Evolutionary conservation across 2,797 vertebrate genomes (phyloP), one percentile per base, ranked within the genome.

Genomic region (Poecile montanus): DNA sequence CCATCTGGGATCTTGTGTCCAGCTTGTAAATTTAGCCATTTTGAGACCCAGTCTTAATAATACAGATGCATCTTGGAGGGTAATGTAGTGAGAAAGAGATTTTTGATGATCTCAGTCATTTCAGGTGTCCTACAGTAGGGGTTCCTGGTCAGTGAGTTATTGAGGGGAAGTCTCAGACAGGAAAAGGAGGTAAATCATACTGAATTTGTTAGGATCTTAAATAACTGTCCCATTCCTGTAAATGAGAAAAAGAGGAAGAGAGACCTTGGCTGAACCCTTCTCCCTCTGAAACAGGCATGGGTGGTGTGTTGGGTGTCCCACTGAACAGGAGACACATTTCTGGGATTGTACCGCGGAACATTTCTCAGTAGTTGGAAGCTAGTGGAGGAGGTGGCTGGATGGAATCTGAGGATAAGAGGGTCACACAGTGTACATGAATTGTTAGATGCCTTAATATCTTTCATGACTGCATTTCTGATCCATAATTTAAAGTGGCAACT

Each of bases 301-400:
- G 3, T 40, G 67, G 6, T 0, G 0, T 71, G 36, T 67, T 53
- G 65, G 0, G 50, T 68, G 20, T 19, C 73, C n/a, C 38, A 18
- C 25, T 53, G 53, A 67, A 22, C 4, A 65, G 76, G 77, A 72
- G 40, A 17, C n/a, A 9, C 10, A 18, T 76, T 87, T 65, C 88
- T 75, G 45, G 78, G 63, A 19, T 65, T 73, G 10, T 26, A 23
- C 34, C 63, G 16, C 1, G 2, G 45, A 38, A 30, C 38, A 27
- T 45, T 72, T 89, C 53, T 78, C 40, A 9, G 19, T 18, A 40
- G 63, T 13, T 11, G 20, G 17, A 42, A 57, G 36, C 9, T 11
- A 4, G 16, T 17, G 48, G 62, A 40, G 1, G 13, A 76, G n/a
- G 29, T 0, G 1, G 25, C 14, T 68, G 65, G 40, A 0, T 36